Evolutionary conservation across 2,797 vertebrate species (phyloP), one percentile per base, ranked within the genome.

Genomic region (Silurus aristotelis): DNA sequence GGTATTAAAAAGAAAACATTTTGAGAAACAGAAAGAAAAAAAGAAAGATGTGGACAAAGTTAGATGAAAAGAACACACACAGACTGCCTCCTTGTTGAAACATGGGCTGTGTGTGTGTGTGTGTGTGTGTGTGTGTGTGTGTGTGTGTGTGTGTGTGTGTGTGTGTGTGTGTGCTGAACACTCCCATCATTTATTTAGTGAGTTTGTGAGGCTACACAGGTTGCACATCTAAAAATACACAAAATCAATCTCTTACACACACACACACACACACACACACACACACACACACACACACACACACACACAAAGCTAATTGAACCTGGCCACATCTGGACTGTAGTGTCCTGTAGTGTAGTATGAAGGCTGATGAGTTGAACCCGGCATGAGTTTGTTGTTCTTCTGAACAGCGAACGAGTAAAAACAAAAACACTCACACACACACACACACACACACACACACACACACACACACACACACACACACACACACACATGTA

Each of bases 41-140:
- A 56, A 56, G 14, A 56, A 56, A 56, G 2, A 17, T 31, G 25
- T 31, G 64, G 12, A 14, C 1, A 27, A 5, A 20, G 4, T 15
- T 14, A 67, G 1, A 1, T 27, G 14, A 15, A 38, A 38, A 5
- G 38, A 63, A 82, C 14, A 76, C 43, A 52, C 25, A 12, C 55
- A 61, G 58, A 20, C 38, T 25, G 63, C 15, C 60, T 83, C 52
- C 43, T 75, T 75, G 71, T 31, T 52, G 43, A 73, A 52, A 56
- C 25, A 7, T 67, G 25, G 22, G 89, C 89, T 90, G 84, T 87
- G 91, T 80, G 92, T 91, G 88, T 38, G 38, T 38, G 38, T 38
- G 38, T 38, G 38, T 38, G 38, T 38, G 38, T 38, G 38, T 38
- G 38, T 38, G 4, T 38, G 38, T 38, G 38, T 38, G 38, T 38